Base-by-base conservation (phyloP, 53 echinoderm and acorn worm species). In the Crossaster papposus region DNA sequence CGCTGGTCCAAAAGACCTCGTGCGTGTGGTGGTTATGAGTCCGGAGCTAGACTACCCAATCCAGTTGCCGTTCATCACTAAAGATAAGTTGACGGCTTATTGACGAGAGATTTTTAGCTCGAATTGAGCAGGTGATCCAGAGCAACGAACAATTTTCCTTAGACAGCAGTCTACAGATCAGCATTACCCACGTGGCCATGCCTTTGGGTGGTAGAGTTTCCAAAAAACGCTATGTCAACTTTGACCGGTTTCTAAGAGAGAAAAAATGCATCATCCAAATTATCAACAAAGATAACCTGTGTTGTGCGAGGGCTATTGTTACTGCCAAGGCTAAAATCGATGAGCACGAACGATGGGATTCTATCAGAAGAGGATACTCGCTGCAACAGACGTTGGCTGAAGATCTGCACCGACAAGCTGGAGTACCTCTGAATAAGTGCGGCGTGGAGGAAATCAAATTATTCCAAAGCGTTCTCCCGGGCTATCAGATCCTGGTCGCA, bases 261-360 rank as follows among this genome's bases (percentile, higher is more conserved):
- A 74, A 87, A 50, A 20, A 70, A 62, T 73, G 84, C 77, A 83
- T 92, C 2, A 83, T 92, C 2, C 70, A 73, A 38, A 92, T 89
- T 10, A 51, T 82, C 36, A 92, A 89, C 30, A 75, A 55, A 34
- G 88, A 79, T 36, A 81, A 70, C 17, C 71, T 92, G 70, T 92
- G 92, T 36, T 89, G 89, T 68, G 89, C 92, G 12, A 51, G 89
- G 64, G 93, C 93, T 12, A 64, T 92, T 2, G 90, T 92, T 6
- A 90, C 93, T 14, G 90, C 78, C 1, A 79, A 83, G 10, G 90
- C 90, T 0, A 52, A 70, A 55, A 78, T 90, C 14, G 93, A 92
- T 11, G 65, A 89, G n/a, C 52, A 89, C 23, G 36, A 79, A 33
- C 17, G 70, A 32, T 92, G 93, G 90, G 64, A 92, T 51, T 53